A percentile compares a stretch with the other conserved stretches of the same genome.
These are phyloP conservation scores for Myzus persicae DNA, from an alignment of 1,140 invertebrate species.

Conservation along the genomic window DNA sequence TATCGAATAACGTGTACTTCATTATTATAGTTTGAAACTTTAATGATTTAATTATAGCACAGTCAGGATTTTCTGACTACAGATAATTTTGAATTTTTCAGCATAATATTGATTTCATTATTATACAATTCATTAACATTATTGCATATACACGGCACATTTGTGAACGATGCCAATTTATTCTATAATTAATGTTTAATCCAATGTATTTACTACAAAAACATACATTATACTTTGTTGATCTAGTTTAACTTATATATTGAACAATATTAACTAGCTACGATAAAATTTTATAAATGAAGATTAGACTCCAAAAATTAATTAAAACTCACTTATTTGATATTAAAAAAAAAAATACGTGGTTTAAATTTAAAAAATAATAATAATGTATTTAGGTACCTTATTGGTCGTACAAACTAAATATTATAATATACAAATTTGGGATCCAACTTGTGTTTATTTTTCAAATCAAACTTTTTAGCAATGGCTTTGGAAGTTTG, in stretches of 20 bases:
- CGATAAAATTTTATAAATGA: background rate
- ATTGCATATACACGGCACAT: background rate
- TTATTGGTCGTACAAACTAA: background rate
- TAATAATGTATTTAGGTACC: background rate
- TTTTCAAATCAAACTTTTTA: background rate
- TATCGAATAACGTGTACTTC: background rate
- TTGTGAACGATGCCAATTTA: background rate
- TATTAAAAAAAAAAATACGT: background rate
- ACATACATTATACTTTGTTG: background rate
- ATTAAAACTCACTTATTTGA: background rate
- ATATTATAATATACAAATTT: background rate
- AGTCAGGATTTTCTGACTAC: background rate
- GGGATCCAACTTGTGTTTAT: background rate
- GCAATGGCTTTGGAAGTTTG: no score
- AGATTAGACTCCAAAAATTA: background rate
- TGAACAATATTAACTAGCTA: background rate
- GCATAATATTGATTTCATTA: background rate
- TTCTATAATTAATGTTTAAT: background rate
- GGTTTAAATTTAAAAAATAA: background rate
- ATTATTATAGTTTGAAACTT: background rate
- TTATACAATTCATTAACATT: background rate
- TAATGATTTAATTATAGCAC: background rate
- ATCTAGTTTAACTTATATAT: background rate
- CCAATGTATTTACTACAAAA: background rate
- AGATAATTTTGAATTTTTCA: background rate